A percentile compares a stretch with the other conserved stretches of the same genome.
These are phyloP conservation scores for Poicephalus gulielmi DNA, from an alignment of 2,113 vertebrate species.

Conservation along the genomic window DNA sequence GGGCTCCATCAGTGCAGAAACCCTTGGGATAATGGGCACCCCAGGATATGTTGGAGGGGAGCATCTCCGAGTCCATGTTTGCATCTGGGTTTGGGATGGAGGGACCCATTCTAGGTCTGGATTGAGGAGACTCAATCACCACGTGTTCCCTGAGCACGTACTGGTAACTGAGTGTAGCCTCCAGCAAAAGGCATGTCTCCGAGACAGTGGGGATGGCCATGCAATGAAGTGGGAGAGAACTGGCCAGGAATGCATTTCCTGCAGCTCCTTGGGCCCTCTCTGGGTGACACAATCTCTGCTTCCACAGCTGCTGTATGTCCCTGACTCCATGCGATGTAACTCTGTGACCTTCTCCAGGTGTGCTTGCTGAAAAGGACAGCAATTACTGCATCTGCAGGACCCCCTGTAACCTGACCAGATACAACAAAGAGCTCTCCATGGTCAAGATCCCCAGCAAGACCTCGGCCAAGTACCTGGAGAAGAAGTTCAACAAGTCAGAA, in stretches of 20 bases:
- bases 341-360: slow-evolving; percentile 73
- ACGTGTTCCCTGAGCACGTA: fast-evolving
- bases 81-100: not conserved
- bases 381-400: slow-evolving; percentile 93
- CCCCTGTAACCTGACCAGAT: slow-evolving; percentile 96
- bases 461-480: slow-evolving; percentile 96
- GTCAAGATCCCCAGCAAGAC: slow-evolving; percentile 99
- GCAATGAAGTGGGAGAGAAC: not conserved
- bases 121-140: not conserved
- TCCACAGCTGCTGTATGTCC: not conserved
- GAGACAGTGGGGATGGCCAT: not conserved
- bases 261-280: not conserved
- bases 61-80: not conserved
- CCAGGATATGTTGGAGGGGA: not conserved
- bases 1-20: not conserved
- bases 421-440: slow-evolving; percentile 99
- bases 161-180: not conserved
- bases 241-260: not conserved
- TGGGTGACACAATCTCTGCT: not conserved
- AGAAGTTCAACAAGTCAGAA: slow-evolving; percentile 98
- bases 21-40: fast-evolving
- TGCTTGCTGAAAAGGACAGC: slow-evolving; percentile 91
- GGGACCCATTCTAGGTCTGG: not conserved
- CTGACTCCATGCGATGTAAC: not conserved
- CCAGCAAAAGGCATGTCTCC: not conserved